Evolutionary conservation across 1,140 invertebrate genomes (phyloP), one percentile per base, ranked within the genome.

Genomic region (Scaptomyza hsui): DNA sequence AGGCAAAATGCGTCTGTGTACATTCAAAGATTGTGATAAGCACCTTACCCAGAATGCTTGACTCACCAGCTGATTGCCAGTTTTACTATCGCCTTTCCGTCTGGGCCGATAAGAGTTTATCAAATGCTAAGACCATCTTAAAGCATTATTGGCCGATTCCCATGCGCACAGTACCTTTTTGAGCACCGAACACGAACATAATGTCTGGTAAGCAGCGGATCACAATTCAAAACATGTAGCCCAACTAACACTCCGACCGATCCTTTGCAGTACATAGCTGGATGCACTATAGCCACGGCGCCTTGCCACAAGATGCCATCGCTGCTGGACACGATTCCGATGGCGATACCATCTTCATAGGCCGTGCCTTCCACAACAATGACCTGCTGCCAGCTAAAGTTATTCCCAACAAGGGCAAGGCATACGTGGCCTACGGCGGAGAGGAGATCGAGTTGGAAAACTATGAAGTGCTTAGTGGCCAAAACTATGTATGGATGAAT

Each of bases 371-470:
- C 42, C 94, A 96, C 81, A 93, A 94, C 56, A 95, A 95, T 1
- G 95, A 96, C 78, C 92, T 95, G 77, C 70, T 96, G 9, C 96
- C 96, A 10, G 95, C 95, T 0, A 97, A 97, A 92, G 93, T 96
- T 4, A 94, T 95, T 21, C 95, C 95, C 1, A 78, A 82, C 49
- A 90, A 91, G 75, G 75, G 82, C 49, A 86, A 82, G 51, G 90
- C 90, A 4, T 91, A 90, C 47, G 86, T 91, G 39, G 61, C 72
- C 29, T 90, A 86, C 35, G 82, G 71, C n/a, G 59, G 72, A 12
- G 35, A 82, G 35, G 90, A 91, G 59, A 41, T 79, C 4, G 80
- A 89, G 70, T 51, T 90, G 42, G 75, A 88, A 10, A 78, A 70
- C 53, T 91, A 83, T 48, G 88, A 93, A 83, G 91, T 92, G 19